These are phyloP conservation scores for Blastomussa wellsi DNA, from an alignment of 92 coral and sea anemone species.

Conservation along the genomic window DNA sequence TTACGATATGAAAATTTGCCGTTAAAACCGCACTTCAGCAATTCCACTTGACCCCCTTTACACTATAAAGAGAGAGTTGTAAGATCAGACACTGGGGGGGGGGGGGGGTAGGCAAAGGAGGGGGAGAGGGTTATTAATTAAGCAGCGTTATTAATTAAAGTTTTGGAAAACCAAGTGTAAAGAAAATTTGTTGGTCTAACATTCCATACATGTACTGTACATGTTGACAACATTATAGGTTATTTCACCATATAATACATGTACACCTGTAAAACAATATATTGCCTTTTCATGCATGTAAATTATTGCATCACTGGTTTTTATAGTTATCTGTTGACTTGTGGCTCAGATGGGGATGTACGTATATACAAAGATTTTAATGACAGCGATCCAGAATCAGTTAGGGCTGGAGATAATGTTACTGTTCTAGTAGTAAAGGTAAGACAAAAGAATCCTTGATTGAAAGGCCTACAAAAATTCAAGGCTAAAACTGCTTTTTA, in stretches of 20 bases:
- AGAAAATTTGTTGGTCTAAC: no score
- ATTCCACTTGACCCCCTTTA: no score
- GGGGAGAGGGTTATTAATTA: no score
- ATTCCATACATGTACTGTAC: no score
- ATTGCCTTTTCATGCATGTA: not conserved
- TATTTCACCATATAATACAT: not conserved
- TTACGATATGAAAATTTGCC: no score
- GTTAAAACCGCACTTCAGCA: not conserved
- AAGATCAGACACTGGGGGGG: no score
- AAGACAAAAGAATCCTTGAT: not conserved
- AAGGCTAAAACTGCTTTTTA: not conserved
- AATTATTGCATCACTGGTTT: not conserved
- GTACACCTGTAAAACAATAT: not conserved
- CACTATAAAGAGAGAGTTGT: no score
- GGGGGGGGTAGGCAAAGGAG: no score
- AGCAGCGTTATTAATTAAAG: no score
- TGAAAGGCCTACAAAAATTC: not conserved
- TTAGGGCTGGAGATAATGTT: constrained; percentile 91
- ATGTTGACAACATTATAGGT: not conserved
- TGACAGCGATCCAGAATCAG: constrained; percentile 96
- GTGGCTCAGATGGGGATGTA: constrained; percentile 99
- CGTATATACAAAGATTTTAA: constrained; percentile 96
- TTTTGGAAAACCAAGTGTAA: no score
- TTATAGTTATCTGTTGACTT: constrained; percentile 80
- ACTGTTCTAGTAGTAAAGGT: constrained; percentile 83